These are phyloP conservation scores for Abrostola tripartita DNA, from an alignment of 2,888 invertebrate genomes.

Conservation along the genomic window DNA sequence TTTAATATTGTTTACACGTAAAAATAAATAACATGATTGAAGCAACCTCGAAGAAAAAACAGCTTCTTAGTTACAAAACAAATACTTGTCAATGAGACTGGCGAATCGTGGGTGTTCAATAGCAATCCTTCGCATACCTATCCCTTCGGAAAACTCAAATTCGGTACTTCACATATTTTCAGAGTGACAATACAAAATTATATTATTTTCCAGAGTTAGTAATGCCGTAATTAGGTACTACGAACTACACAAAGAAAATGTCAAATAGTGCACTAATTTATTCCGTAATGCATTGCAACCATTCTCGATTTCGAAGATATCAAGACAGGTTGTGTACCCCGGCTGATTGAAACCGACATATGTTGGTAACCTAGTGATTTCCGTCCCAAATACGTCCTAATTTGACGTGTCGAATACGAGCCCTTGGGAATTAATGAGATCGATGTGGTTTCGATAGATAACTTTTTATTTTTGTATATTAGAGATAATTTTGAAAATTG, in stretches of 20 bases:
- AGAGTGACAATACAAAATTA: no score
- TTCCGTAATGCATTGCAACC: background rate
- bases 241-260: background rate
- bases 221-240: no score
- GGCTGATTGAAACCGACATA: constrained; percentile 79
- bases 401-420: constrained; percentile 77
- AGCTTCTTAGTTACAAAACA: no score
- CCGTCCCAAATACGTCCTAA: constrained; percentile 74
- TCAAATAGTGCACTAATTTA: background rate
- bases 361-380: constrained; percentile 72
- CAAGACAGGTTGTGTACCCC: constrained; percentile 16
- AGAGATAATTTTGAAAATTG: constrained; percentile 46
- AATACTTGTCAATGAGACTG: no score
- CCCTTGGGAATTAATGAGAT: constrained; percentile 71
- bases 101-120: no score
- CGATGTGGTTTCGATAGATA: constrained; percentile 64
- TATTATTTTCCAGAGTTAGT: no score
- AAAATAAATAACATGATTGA: no score
- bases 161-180: no score
- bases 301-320: constrained; percentile 2
- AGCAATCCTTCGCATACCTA: no score
- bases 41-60: no score
- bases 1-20: no score
- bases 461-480: constrained; percentile 60
- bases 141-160: no score